phyloP scores from a whole-genome alignment of 1,140 invertebrate species.

The Leptonema lineaticorne region DNA sequence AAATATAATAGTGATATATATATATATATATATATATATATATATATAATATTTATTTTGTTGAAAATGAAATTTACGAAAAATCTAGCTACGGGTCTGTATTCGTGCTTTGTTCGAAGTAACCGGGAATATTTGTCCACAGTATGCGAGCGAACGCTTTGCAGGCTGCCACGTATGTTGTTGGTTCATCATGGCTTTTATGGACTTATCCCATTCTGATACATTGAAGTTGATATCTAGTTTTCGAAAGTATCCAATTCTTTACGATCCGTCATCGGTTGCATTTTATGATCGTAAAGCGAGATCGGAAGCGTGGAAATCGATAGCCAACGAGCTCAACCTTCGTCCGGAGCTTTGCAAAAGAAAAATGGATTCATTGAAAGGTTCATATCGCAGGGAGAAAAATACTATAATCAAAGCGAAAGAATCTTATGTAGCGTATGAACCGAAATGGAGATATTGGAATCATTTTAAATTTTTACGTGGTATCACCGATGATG shows the following conservation, averaged over 20 bases:
- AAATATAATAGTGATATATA: too few relatives aligned
- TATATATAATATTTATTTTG: too few relatives aligned
- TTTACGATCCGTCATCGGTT: conserved; percentile 29
- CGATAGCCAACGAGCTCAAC: conserved; percentile 24
- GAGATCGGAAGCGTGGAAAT: conserved; percentile 35
- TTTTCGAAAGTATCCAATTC: conserved; percentile 32
- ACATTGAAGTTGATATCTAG: conserved; percentile 30
- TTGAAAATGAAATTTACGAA: too few relatives aligned
- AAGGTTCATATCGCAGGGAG: conserved; percentile 33
- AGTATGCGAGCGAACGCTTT: conserved; percentile 7
- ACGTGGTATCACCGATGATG: conserved; percentile 34
- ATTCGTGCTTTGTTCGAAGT: background rate
- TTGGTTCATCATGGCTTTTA: conserved; percentile 6
- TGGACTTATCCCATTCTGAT: conserved; percentile 34
- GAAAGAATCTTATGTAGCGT: conserved; percentile 13
- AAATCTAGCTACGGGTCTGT: too few relatives aligned
- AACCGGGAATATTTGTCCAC: too few relatives aligned
- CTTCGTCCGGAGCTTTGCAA: conserved; percentile 35
- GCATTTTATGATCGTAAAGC: conserved; percentile 33
- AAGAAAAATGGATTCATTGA: conserved; percentile 36
- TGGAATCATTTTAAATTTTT: conserved; percentile 40
- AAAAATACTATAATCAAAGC: conserved; percentile 33
- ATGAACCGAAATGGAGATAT: conserved; percentile 35
- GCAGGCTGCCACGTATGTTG: too few relatives aligned
- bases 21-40: too few relatives aligned